Evolutionary conservation across 2,797 vertebrate species (phyloP).

Genomic region (Gallinago nigripennis): DNA sequence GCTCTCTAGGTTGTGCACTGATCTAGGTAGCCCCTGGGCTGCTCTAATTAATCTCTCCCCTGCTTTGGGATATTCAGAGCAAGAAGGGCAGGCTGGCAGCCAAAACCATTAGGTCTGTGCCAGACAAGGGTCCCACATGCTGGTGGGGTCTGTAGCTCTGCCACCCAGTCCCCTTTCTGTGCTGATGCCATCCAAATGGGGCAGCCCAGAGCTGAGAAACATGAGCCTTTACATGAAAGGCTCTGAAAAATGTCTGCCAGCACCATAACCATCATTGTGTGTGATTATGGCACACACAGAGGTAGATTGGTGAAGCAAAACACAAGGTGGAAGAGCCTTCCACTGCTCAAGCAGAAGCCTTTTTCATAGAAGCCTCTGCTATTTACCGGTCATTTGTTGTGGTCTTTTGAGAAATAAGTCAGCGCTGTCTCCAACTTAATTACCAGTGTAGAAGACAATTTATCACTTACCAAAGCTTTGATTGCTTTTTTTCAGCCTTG

Average conservation of each 20-base stretch:
- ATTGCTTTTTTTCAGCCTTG: conserved; percentile 33
- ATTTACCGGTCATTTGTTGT: not conserved
- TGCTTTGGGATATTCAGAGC: not conserved
- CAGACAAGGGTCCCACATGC: not conserved
- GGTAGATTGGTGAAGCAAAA: not conserved
- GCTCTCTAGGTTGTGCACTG: not conserved
- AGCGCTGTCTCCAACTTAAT: not conserved
- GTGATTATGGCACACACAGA: rapidly evolving
- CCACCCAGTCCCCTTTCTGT: not conserved
- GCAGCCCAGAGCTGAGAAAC: not conserved
- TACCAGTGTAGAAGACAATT: conserved; percentile 39
- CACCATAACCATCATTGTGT: rapidly evolving
- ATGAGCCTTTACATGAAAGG: not conserved
- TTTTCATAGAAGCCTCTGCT: not conserved
- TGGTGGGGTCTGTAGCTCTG: not conserved
- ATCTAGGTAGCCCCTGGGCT: not conserved
- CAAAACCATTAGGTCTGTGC: not conserved
- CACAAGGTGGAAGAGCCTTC: not conserved
- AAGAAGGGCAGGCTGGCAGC: not conserved
- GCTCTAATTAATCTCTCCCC: not conserved
- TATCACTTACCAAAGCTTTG: conserved; percentile 29
- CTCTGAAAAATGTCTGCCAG: not conserved
- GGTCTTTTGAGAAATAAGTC: conserved; percentile 7
- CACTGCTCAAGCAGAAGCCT: not conserved
- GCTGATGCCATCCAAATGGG: not conserved